Percentiles rank a stretch among this genome's conserved stretches.
phyloP scores from a whole-genome alignment of 2,797 vertebrate species.

The Etheostoma perlongum region DNA sequence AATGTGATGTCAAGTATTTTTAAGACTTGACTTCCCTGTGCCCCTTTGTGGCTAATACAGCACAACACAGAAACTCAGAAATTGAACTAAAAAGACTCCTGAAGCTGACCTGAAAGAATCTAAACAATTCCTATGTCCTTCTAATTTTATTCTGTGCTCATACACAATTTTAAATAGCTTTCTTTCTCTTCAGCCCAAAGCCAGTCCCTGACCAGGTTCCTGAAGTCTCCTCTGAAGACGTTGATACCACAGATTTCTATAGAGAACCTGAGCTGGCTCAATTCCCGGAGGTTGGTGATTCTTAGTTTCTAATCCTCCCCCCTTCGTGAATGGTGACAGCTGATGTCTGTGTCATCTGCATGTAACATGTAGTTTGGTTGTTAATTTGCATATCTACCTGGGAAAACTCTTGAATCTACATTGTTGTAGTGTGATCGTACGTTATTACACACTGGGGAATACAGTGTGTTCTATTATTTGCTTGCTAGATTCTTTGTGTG shows the following conservation, averaged over 20 bases:
- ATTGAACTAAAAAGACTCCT: background rate
- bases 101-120: background rate
- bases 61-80: conserved; percentile 23
- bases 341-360: background rate
- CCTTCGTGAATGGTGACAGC: background rate
- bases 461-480: background rate
- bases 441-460: background rate
- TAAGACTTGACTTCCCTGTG: conserved; percentile 28
- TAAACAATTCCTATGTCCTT: background rate
- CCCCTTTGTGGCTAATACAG: conserved; percentile 68
- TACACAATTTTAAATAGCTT: background rate
- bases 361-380: background rate
- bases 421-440: background rate
- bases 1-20: conserved; percentile 7
- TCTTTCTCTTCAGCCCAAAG: conserved; percentile 49
- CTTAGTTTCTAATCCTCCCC: background rate
- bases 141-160: background rate
- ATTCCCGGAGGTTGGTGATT: conserved; percentile 79
- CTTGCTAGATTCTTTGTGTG: conserved; percentile 18
- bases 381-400: conserved; percentile 3
- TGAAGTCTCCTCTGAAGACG: conserved; percentile 40
- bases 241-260: conserved; percentile 19
- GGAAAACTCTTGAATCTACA: background rate
- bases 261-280: conserved; percentile 40
- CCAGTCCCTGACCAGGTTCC: conserved; percentile 20